Base-by-base conservation (phyloP, 2,888 invertebrate species). In the Parnassius orleans region DNA sequence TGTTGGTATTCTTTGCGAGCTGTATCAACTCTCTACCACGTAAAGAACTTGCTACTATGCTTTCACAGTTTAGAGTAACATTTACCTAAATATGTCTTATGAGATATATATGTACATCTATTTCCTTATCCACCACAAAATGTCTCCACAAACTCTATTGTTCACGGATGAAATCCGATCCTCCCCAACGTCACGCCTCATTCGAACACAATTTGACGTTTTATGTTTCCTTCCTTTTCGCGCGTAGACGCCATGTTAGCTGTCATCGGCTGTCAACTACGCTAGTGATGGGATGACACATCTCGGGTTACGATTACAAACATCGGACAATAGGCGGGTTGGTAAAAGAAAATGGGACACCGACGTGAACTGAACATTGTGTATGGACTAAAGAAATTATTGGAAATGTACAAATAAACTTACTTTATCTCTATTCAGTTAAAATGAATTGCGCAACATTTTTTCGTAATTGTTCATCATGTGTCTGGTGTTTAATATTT, bases 211-310 rank as follows among this genome's bases (percentile, higher is more conserved):
- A 67, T 65, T 68, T 55, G 62, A 64, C 65, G 60, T 68, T 66
- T 67, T 65, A 41, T 55, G 67, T 69, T 65, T 64, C 64, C 65
- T 65, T 62, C 65, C 66, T 64, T 63, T 66, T 65, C 57, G 65
- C 64, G 58, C 61, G 64, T 63, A 55, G 55, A 54, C 58, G 63
- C 59, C 63, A 55, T 60, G 63, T 63, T 56, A 47, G 54, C 63
- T 59, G 59, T 63, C 59, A 55, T 55, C 59, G 59, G 65, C 61
- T 67, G 72, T 70, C 72, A 68, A 55, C 52, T 46, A 57, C 67
- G 69, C 69, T 68, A 68, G 67, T 63, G 62, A 51, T 33, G 64
- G 67, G 65, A 68, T 67, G 69, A 70, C 69, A 69, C 64, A 64
- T 52, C 70, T 72, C 70, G 66, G 61, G 63, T 72, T 72, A 70